Evolutionary conservation across 2,797 vertebrate species (phyloP).

Genomic region (Artibeus lituratus): DNA sequence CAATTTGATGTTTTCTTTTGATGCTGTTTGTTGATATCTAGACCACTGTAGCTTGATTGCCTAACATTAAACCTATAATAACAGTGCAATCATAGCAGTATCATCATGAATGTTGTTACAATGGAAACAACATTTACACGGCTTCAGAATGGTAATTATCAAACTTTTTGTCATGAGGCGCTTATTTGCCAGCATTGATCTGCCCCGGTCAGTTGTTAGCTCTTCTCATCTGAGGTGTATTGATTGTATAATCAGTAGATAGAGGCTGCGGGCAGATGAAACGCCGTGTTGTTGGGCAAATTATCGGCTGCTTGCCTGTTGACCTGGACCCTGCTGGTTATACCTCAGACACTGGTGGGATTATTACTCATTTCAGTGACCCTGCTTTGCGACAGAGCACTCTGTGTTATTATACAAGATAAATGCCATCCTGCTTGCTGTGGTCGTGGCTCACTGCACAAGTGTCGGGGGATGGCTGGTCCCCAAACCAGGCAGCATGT

Average conservation of each 20-base stretch:
- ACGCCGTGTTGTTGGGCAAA: constrained; percentile 98
- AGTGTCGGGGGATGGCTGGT: constrained; percentile 71
- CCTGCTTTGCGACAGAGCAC: constrained; percentile 81
- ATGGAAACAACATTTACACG: constrained; percentile 92
- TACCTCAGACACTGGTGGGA: constrained; percentile 85
- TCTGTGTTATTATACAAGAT: constrained; percentile 86
- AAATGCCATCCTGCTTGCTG: constrained; percentile 88
- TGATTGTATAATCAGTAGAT: constrained; percentile 99
- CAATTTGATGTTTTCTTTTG: constrained; percentile 96
- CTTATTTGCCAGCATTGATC: constrained; percentile 99
- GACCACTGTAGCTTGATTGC: constrained; percentile 99
- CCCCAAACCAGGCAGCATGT: constrained; percentile 43
- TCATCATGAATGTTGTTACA: constrained; percentile 93
- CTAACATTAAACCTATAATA: constrained; percentile 99
- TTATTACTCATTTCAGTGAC: constrained; percentile 88
- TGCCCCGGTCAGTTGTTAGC: constrained; percentile 98
- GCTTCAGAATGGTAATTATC: constrained; percentile 96
- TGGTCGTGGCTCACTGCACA: constrained; percentile 77
- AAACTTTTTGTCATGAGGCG: constrained; percentile 96
- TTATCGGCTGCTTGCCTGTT: constrained; percentile 98
- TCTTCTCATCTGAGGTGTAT: constrained; percentile 98
- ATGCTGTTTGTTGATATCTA: constrained; percentile 99
- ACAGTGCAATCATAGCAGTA: constrained; percentile 99
- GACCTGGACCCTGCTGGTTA: constrained; percentile 90
- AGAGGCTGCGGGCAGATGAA: constrained; percentile 95